Evolutionary conservation across 2,113 vertebrate genomes (phyloP).

Genomic region (Mugil cephalus): DNA sequence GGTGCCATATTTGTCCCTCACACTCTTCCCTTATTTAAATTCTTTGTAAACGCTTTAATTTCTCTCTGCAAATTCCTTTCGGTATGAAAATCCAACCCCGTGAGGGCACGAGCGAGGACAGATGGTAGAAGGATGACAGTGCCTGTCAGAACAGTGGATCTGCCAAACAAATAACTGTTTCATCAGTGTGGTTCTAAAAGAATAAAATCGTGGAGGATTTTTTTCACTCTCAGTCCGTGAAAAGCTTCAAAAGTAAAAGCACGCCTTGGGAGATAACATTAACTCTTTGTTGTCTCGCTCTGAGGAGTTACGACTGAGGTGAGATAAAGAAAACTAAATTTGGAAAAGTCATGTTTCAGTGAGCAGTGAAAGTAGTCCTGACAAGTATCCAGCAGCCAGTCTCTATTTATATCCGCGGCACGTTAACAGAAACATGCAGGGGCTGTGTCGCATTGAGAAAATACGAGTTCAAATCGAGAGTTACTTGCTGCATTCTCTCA

Average conservation of each 20-base stretch:
- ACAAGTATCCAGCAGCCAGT: neutral
- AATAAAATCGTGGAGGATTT: conserved; percentile 1
- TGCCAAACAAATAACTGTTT: conserved; percentile 12
- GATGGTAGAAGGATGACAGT: conserved; percentile 47
- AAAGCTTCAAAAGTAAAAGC: conserved; percentile 38
- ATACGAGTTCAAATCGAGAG: no score
- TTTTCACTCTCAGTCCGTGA: conserved; percentile 6
- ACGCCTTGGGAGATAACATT: conserved; percentile 17
- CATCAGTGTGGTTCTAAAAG: conserved; percentile 22
- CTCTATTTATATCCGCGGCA: neutral
- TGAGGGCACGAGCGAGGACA: conserved; percentile 31
- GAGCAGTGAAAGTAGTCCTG: conserved; percentile 2
- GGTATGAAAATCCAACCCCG: conserved; percentile 22
- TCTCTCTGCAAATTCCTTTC: conserved; percentile 21
- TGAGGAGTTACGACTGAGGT: neutral
- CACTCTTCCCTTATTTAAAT: neutral
- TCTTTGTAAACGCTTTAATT: conserved; percentile 9
- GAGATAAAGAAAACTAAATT: conserved; percentile 42
- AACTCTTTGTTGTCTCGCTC: conserved; percentile 10
- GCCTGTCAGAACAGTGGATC: neutral
- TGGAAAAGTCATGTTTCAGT: conserved; percentile 14
- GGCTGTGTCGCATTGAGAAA: neutral
- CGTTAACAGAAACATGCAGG: neutral
- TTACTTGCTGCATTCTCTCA: neutral
- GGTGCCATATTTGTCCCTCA: neutral